Percentiles rank a stretch among this genome's conserved stretches.
phyloP scores from a whole-genome alignment of 2,888 invertebrate genomes.

The Fabriciana adippe region DNA sequence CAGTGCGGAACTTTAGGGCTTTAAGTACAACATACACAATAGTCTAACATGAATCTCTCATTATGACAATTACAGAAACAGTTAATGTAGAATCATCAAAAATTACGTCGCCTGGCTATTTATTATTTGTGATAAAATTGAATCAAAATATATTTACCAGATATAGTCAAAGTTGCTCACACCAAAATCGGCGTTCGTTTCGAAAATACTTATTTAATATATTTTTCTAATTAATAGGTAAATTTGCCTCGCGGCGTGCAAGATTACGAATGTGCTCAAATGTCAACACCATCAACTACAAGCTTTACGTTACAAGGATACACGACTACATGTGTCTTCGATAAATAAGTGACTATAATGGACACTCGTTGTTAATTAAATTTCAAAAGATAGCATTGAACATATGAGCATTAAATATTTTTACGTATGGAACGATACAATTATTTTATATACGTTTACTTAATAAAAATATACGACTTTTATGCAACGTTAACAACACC shows the following conservation, averaged over 20 bases:
- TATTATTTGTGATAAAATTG: constrained; percentile 24
- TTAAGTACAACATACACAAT: constrained; percentile 58
- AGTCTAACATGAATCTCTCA: constrained; percentile 11
- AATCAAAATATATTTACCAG: constrained; percentile 26
- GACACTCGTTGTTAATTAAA: constrained; percentile 6
- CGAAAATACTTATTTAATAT: constrained; percentile 21
- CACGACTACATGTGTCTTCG: constrained; percentile 10
- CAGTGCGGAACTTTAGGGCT: constrained; percentile 57
- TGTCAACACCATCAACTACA: constrained; percentile 23
- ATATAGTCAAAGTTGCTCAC: constrained; percentile 24
- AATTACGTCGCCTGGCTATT: constrained; percentile 29
- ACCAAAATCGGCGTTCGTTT: constrained; percentile 28
- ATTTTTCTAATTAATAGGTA: constrained; percentile 21
- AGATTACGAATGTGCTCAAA: constrained; percentile 28
- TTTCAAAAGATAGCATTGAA: constrained; percentile 2
- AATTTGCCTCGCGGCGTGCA: constrained; percentile 25
- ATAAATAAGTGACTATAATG: constrained; percentile 19
- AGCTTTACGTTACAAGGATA: constrained; percentile 16
- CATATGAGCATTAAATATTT: constrained; percentile 18
- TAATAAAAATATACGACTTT: constrained; percentile 19
- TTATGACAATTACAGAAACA: constrained; percentile 15
- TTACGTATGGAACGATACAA: constrained; percentile 5
- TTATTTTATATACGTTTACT: background rate
- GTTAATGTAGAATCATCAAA: constrained; percentile 36
- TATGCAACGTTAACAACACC: constrained; percentile 13